Evolutionary conservation across 2,888 invertebrate genomes (phyloP).

Genomic region (Linnaemya vulpina): DNA sequence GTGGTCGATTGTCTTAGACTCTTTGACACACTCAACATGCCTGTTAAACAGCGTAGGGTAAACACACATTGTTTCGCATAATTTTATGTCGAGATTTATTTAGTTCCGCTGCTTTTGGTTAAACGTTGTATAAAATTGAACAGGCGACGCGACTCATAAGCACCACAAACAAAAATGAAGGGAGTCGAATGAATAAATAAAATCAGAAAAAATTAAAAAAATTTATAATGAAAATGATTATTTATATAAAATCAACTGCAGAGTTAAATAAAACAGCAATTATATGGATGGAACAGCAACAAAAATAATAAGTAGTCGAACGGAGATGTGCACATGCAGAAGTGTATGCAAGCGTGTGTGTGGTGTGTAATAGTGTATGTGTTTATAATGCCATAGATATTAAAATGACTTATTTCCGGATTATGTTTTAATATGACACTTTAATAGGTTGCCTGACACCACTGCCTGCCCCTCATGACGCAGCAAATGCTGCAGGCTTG

Average conservation of each 20-base stretch:
- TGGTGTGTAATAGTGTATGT: background rate
- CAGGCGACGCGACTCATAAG: conserved; percentile 6
- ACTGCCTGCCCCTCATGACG: conserved; percentile 21
- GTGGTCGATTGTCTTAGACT: too few species aligned
- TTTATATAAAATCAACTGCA: conserved; percentile 58
- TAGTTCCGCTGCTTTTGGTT: conserved; percentile 42
- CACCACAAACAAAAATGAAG: conserved; percentile 21
- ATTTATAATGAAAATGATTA: conserved; percentile 28
- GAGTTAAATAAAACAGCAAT: conserved; percentile 33
- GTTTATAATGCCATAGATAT: conserved; percentile 55
- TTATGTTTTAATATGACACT: conserved; percentile 71
- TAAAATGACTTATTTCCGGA: conserved; percentile 72
- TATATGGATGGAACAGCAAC: conserved; percentile 30
- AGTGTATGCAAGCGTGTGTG: background rate
- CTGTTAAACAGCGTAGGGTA: background rate
- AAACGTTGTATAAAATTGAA: conserved; percentile 35
- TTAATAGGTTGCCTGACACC: conserved; percentile 59
- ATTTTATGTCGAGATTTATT: conserved; percentile 40
- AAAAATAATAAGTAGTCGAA: background rate
- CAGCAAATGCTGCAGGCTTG: conserved; percentile 39
- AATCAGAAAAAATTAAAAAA: background rate
- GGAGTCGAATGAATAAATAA: background rate
- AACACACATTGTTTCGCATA: conserved; percentile 9
- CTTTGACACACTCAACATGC: background rate
- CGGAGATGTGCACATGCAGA: background rate